Evolutionary conservation across 2,888 invertebrate genomes (phyloP).

Genomic region (Hirtodrosophila cameraria): DNA sequence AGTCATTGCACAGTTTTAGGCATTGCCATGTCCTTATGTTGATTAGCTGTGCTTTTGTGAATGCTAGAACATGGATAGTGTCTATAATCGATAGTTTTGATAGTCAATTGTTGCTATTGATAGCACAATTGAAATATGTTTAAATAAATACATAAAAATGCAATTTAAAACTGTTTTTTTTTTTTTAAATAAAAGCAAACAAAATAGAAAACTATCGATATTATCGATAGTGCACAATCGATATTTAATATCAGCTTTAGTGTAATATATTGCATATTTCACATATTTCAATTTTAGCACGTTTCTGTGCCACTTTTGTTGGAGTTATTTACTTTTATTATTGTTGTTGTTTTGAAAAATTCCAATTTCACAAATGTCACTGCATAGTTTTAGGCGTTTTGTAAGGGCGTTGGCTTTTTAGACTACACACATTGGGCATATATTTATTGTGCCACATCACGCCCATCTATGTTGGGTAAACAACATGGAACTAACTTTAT

Average conservation of each 20-base stretch:
- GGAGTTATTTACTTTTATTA: constrained; percentile 64
- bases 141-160: too few relatives aligned
- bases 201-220: too few relatives aligned
- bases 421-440: constrained; percentile 5
- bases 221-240: too few relatives aligned
- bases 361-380: constrained; percentile 75
- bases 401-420: constrained; percentile 31
- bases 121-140: too few relatives aligned
- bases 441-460: constrained; percentile 48
- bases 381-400: constrained; percentile 68
- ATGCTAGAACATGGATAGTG: too few relatives aligned
- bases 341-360: constrained; percentile 50
- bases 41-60: constrained; percentile 1
- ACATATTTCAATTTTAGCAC: constrained; percentile 60
- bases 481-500: constrained; percentile 30
- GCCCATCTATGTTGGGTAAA: constrained; percentile 36
- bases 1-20: constrained; percentile 20
- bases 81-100: too few relatives aligned
- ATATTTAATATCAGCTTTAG: too few relatives aligned
- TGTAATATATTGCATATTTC: constrained; percentile 11
- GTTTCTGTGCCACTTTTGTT: constrained; percentile 64
- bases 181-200: too few relatives aligned
- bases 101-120: too few relatives aligned
- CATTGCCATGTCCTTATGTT: constrained; percentile 5
- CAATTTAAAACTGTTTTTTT: too few relatives aligned